phyloP scores from a whole-genome alignment of 2,113 vertebrate species.

The Cinclus cinclus region DNA sequence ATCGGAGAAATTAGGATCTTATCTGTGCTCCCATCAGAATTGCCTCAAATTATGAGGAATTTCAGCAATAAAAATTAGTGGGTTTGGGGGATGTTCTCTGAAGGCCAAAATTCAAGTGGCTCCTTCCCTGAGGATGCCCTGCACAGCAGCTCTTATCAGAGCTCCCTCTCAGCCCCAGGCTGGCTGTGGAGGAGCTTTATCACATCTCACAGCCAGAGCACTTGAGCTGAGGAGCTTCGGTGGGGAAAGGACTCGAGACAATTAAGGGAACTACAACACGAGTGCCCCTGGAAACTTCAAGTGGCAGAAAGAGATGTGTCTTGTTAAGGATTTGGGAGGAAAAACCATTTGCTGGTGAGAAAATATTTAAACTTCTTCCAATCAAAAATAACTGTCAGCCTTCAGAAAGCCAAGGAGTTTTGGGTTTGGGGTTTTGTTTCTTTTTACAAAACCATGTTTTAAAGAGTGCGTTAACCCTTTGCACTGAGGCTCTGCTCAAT shows the following conservation, averaged over 20 bases:
- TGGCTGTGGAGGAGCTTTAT: slow-evolving; percentile 24
- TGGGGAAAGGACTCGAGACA: slow-evolving; percentile 26
- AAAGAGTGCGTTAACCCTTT: fast-evolving
- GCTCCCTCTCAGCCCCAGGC: background rate
- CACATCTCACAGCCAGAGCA: background rate
- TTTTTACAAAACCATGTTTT: background rate
- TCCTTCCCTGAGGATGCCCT: background rate
- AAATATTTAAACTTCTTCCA: background rate
- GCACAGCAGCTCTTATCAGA: background rate
- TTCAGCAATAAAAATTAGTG: background rate
- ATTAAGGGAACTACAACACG: background rate
- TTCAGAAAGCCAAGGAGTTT: background rate
- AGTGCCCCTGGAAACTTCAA: background rate
- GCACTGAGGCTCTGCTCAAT: background rate
- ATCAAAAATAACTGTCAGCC: background rate
- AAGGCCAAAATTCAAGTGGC: background rate
- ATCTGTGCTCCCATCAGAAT: background rate
- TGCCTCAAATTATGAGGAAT: background rate
- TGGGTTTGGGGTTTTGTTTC: fast-evolving
- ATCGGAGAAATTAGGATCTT: background rate
- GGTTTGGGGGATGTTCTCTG: background rate
- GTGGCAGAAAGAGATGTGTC: background rate
- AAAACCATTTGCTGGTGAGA: background rate
- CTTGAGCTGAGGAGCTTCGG: slow-evolving; percentile 41
- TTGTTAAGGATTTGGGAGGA: background rate